Conservation (phyloP, 2,888 invertebrate genomes). For the Esperia sulphurella region DNA sequence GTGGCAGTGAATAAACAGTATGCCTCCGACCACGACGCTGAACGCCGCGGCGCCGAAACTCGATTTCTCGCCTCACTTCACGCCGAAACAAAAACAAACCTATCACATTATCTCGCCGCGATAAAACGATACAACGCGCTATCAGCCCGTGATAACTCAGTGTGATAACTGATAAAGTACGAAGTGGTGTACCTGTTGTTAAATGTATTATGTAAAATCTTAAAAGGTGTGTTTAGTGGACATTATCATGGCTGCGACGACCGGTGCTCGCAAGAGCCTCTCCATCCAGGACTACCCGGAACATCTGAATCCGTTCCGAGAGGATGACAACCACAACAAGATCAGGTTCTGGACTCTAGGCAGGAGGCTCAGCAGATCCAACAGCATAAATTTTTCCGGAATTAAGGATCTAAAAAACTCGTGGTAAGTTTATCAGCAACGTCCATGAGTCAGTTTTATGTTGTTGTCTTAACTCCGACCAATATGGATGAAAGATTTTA, state of each 20-base stretch:
- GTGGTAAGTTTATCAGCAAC: constrained; percentile 67
- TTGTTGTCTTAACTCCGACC: too few species aligned
- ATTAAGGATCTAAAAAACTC: constrained; percentile 78
- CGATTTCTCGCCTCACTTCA: constrained; percentile 13
- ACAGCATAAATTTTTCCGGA: constrained; percentile 81
- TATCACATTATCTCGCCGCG: constrained; percentile 61
- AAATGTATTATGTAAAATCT: constrained; percentile 63
- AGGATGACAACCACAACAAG: constrained; percentile 82
- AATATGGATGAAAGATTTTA: too few species aligned
- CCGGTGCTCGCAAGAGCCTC: constrained; percentile 66
- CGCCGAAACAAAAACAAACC: constrained; percentile 60
- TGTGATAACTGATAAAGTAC: constrained; percentile 71
- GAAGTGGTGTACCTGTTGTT: constrained; percentile 46
- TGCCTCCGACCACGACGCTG: constrained; percentile 50
- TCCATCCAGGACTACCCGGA: constrained; percentile 87
- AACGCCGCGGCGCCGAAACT: constrained; percentile 41
- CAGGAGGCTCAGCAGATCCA: constrained; percentile 72
- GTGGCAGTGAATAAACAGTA: constrained; percentile 34
- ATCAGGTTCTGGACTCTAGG: constrained; percentile 81
- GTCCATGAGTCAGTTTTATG: too few species aligned
- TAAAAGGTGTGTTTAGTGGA: constrained; percentile 39
- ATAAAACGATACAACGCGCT: constrained; percentile 61
- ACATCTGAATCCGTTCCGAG: constrained; percentile 87
- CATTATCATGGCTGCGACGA: constrained; percentile 60
- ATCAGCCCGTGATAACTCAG: constrained; percentile 66